Conservation (phyloP, 2,888 invertebrate genomes). For the Molanna angustata region DNA sequence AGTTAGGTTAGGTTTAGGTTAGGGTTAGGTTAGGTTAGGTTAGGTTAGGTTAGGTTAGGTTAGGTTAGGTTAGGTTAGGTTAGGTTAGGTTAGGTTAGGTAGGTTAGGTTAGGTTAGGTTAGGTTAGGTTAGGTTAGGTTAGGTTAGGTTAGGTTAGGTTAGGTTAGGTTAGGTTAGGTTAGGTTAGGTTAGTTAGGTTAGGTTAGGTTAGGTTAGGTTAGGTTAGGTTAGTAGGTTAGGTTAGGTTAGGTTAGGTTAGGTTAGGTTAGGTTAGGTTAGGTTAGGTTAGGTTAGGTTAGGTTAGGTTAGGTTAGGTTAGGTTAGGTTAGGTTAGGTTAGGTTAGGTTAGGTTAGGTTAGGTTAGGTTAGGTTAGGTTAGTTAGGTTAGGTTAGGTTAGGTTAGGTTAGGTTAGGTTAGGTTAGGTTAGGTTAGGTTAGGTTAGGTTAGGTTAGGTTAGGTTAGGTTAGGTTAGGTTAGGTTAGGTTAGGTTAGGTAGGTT, state of each 20-base stretch:
- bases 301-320: conserved; percentile 10
- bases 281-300: conserved; percentile 9
- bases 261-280: conserved; percentile 11
- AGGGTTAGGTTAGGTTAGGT: conserved; percentile 11
- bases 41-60: conserved; percentile 11
- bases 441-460: conserved; percentile 10
- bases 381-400: conserved; percentile 10
- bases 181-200: conserved; percentile 11
- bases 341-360: conserved; percentile 11
- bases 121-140: conserved; percentile 10
- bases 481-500: conserved; percentile 11
- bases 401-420: conserved; percentile 10
- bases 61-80: conserved; percentile 11
- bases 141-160: conserved; percentile 11
- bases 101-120: conserved; percentile 11
- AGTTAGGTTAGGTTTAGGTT: conserved; percentile 4
- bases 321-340: conserved; percentile 11
- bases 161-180: conserved; percentile 4
- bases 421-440: conserved; percentile 11
- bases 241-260: conserved; percentile 10
- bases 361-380: conserved; percentile 11
- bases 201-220: conserved; percentile 11
- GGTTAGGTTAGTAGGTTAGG: conserved; percentile 11
- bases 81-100: conserved; percentile 11
- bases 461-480: conserved; percentile 11